Percentiles rank a stretch among this genome's conserved stretches.
Evolutionary conservation across 2,113 vertebrate species (phyloP).

Genomic region (Puntigrus tetrazona): DNA sequence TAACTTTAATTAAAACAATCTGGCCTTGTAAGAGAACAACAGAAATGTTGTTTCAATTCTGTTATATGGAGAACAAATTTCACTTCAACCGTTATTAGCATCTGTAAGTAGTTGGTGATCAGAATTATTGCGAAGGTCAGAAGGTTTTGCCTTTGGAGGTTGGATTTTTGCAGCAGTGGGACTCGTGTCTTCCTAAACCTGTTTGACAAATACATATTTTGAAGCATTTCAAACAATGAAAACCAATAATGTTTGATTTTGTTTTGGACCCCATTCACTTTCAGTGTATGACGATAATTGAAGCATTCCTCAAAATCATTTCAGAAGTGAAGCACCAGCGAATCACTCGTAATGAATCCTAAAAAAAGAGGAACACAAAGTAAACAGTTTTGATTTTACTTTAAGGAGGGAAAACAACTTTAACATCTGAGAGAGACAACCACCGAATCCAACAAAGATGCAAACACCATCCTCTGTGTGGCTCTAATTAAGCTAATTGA

Average conservation of each 20-base stretch:
- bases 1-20: slow-evolving; percentile 30
- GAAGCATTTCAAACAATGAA: neutral
- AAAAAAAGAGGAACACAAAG: neutral
- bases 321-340: neutral
- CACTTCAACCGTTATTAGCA: slow-evolving; percentile 9
- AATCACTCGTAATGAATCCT: neutral
- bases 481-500: slow-evolving; percentile 64
- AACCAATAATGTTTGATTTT: neutral
- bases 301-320: neutral
- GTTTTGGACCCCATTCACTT: neutral
- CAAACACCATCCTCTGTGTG: slow-evolving; percentile 1
- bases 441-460: slow-evolving; percentile 6
- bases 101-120: neutral
- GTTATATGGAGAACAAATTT: slow-evolving; percentile 13
- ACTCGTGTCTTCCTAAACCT: neutral
- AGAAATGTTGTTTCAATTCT: slow-evolving; percentile 1
- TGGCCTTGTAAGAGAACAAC: slow-evolving; percentile 25
- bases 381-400: neutral
- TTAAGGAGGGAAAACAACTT: slow-evolving; percentile 45
- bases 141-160: neutral
- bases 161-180: neutral
- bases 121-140: neutral
- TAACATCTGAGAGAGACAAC: slow-evolving; percentile 19
- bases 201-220: neutral
- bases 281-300: neutral